Evolutionary conservation across 2,888 invertebrate species (phyloP).

Genomic region (Leptogaster cylindrica): DNA sequence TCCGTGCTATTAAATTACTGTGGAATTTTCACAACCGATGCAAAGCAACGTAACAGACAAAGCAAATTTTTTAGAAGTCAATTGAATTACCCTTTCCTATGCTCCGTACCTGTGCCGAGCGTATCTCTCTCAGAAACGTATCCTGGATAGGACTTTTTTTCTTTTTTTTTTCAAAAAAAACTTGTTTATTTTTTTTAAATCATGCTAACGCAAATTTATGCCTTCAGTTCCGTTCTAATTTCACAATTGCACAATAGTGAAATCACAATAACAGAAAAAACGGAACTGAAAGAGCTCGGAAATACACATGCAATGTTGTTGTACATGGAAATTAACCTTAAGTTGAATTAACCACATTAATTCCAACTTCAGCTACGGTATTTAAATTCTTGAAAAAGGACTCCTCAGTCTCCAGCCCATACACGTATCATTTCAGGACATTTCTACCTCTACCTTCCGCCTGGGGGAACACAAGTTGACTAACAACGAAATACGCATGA

Average conservation of each 20-base stretch:
- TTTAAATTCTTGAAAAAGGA: constrained; percentile 20
- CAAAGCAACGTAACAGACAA: too few relatives aligned
- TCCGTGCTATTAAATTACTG: too few relatives aligned
- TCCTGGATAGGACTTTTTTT: too few relatives aligned
- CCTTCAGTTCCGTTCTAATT: constrained; percentile 1
- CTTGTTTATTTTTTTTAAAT: too few relatives aligned
- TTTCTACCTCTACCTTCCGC: not conserved
- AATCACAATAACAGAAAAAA: constrained; percentile 19
- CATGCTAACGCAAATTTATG: constrained; percentile 13
- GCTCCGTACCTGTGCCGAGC: too few relatives aligned
- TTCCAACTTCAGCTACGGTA: not conserved
- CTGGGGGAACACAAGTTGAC: constrained; percentile 15
- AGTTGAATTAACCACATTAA: constrained; percentile 27
- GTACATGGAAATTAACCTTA: not conserved
- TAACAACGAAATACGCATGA: constrained; percentile 3
- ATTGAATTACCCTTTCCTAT: too few relatives aligned
- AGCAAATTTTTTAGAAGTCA: too few relatives aligned
- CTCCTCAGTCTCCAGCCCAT: not conserved
- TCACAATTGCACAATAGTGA: constrained; percentile 4
- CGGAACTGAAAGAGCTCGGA: not conserved
- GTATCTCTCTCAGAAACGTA: too few relatives aligned
- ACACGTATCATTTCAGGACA: constrained; percentile 5
- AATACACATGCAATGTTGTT: constrained; percentile 6
- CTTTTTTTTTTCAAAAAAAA: too few relatives aligned
- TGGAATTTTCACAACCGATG: too few relatives aligned